A percentile compares a stretch with the other conserved stretches of the same genome.
phyloP scores from a whole-genome alignment of 1,140 invertebrate species.

The Triops longicaudatus region DNA sequence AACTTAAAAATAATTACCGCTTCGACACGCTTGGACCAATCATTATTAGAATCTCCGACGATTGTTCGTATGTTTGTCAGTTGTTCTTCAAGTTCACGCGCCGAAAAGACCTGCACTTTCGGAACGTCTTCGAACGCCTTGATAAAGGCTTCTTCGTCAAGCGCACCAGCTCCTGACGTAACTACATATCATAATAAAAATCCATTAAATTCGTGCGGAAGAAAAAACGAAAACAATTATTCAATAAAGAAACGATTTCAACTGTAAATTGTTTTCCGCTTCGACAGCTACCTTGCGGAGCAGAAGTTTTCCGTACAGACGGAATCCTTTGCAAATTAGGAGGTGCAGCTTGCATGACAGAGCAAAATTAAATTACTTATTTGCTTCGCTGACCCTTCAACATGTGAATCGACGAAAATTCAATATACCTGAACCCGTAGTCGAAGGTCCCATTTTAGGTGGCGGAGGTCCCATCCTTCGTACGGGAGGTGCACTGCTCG shows the following conservation, averaged over 20 bases:
- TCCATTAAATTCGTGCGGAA: background rate
- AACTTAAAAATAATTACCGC: conserved; percentile 51
- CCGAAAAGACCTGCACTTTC: conserved; percentile 69
- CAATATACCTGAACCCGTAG: background rate
- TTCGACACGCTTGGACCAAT: conserved; percentile 89
- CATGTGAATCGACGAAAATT: background rate
- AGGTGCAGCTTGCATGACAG: conserved; percentile 21
- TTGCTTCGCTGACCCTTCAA: background rate
- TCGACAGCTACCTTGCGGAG: conserved; percentile 21
- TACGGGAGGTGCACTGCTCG: conserved; percentile 38
- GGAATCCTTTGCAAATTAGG: conserved; percentile 9
- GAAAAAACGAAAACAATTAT: conserved; percentile 13
- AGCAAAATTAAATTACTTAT: conserved; percentile 9
- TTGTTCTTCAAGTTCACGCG: conserved; percentile 72
- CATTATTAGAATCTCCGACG: conserved; percentile 68
- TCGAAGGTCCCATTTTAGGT: background rate
- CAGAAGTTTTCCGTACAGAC: background rate
- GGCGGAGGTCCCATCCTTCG: conserved; percentile 32
- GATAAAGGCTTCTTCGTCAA: conserved; percentile 80
- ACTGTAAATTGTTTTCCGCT: background rate
- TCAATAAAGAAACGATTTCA: conserved; percentile 15
- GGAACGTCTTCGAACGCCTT: conserved; percentile 76
- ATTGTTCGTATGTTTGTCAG: conserved; percentile 64
- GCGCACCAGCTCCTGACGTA: conserved; percentile 59
- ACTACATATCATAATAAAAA: conserved; percentile 17